Evolutionary conservation across 2,797 vertebrate genomes (phyloP).

Genomic region (Cacajao melanocephalus): DNA sequence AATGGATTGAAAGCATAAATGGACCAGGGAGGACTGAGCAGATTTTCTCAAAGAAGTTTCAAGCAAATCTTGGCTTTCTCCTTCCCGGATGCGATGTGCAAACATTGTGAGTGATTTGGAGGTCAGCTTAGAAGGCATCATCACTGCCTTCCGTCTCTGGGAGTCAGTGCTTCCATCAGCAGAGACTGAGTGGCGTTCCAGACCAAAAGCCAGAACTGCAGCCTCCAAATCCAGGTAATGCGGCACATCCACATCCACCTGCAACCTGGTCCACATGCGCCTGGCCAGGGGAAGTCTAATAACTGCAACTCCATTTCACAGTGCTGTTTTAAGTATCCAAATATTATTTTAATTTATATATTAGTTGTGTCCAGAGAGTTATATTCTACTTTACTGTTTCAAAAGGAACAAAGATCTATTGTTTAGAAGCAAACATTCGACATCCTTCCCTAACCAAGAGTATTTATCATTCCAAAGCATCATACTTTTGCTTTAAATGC

Average conservation of each 20-base stretch:
- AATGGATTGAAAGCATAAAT: constrained; percentile 26
- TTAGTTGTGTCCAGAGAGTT: neutral
- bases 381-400: neutral
- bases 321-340: neutral
- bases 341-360: neutral
- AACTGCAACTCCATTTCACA: neutral
- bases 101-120: neutral
- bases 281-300: neutral
- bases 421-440: neutral
- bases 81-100: neutral
- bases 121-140: neutral
- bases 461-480: neutral
- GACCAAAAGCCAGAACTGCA: neutral
- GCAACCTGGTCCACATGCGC: rapidly evolving
- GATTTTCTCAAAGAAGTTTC: constrained; percentile 35
- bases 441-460: neutral
- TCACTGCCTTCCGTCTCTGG: neutral
- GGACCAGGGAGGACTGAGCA: neutral
- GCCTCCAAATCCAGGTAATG: neutral
- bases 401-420: neutral
- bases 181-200: neutral
- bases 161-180: neutral
- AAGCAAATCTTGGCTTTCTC: neutral
- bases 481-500: neutral
- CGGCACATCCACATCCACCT: rapidly evolving